Base-by-base conservation (phyloP, 2,113 vertebrate species). In the Saguinus midas region DNA sequence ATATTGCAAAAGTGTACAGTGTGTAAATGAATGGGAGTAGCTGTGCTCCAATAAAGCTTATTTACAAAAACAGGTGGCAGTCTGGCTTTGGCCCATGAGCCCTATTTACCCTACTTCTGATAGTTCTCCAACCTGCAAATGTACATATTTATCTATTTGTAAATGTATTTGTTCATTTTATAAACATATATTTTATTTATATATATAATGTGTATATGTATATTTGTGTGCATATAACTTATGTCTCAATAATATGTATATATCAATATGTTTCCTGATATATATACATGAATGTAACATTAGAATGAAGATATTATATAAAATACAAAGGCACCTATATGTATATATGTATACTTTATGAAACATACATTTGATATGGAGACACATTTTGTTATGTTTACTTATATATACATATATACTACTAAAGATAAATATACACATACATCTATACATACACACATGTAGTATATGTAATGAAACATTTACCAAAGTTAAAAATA, bases 401-500 rank as follows among this genome's bases (percentile, higher is more conserved):
- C 87, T 58, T 50, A 70, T 55, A 72, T 70, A 94, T 43, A 57
- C 72, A 88, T 57, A 93, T 58, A 94, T 25, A 68, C n/a, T 66
- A 82, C 40, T 79, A 57, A 43, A 9, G 29, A 45, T 83, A 83
- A 50, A 81, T 27, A 82, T 20, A 76, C 83, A 87, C 12, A 72
- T 23, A 57, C 14, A 48, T 11, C 50, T n/a, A 81, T 3, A 14
- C 78, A 79, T 20, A 93, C 2, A 79, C 0, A 90, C 16, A 55
- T 8, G 72, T 16, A 79, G 52, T 10, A 79, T 40, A 92, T 6
- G 50, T 32, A 73, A 95, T 45, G 29, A 96, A 85, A 91, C 11
- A 57, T 87, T 90, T 52, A 37, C n/a, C 83, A 92, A 89, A 68
- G 61, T 79, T 89, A 57, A 80, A 80, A 82, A 89, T 81, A 93